Evolutionary conservation across 2,888 invertebrate genomes (phyloP), one percentile per base, ranked within the genome.

Genomic region (Autographa gamma): DNA sequence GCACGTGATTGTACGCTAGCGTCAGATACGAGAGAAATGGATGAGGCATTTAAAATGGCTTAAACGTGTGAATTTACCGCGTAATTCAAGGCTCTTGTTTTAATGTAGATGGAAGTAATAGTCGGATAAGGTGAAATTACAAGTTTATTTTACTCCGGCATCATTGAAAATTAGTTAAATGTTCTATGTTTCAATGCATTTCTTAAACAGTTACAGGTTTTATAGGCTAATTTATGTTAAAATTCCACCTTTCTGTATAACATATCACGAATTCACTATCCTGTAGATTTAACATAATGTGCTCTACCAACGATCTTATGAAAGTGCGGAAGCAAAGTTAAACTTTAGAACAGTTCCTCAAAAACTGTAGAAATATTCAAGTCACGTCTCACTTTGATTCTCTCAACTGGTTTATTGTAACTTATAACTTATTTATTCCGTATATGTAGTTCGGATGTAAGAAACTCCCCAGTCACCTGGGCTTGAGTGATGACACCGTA

Each of bases 401-500:
- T 71, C 58, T 70, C 58, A 56, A 54, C 62, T 52, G 19, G 65
- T 81, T 76, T 66, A 74, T 68, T 71, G 65, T 69, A 69, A 65
- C 60, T 79, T 79, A 76, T 69, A 69, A 66, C 59, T 79, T 79
- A 76, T 73, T 76, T 76, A 79, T 74, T 76, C 72, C 62, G 25
- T 59, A 61, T 69, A 75, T 73, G 71, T 76, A 74, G 63, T 72
- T 69, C 52, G 67, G 67, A 66, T 70, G 60, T 56, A 58, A 70
- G 64, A 73, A 73, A 70, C 69, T 77, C 70, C 69, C 43, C 43
- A 61, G 70, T 82, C 88, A 90, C 89, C 90, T 91, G 89, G 76
- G 85, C 84, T 86, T 88, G 90, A 91, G 88, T 88, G 90, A 90
- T 91, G 90, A 88, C 86, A 88, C 83, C 84, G 83, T 84, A 84